Evolutionary conservation across 1,140 invertebrate species (phyloP).

Genomic region (Ridgeia piscesae): DNA sequence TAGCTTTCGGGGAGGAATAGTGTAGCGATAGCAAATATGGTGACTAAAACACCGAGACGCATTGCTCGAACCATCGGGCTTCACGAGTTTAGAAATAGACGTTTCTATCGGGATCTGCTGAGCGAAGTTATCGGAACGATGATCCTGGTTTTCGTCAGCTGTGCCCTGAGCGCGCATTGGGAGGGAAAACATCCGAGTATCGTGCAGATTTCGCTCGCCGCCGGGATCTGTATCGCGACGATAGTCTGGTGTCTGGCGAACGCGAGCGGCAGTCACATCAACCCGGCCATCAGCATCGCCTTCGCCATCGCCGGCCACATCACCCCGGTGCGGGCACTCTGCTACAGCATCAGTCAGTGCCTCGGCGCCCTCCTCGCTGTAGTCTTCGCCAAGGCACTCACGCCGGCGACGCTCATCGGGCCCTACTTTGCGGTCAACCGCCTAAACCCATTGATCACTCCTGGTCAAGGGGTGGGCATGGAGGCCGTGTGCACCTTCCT

Average conservation of each 20-base stretch:
- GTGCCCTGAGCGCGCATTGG: background rate
- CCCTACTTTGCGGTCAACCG: slow-evolving; percentile 58
- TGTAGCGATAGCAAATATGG: background rate
- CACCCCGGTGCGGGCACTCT: slow-evolving; percentile 70
- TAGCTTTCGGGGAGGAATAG: background rate
- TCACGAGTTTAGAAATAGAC: background rate
- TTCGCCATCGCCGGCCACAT: slow-evolving; percentile 72
- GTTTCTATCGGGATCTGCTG: slow-evolving; percentile 15
- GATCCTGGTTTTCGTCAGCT: slow-evolving; percentile 5
- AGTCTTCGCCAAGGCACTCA: slow-evolving; percentile 44
- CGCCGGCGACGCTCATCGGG: slow-evolving; percentile 23
- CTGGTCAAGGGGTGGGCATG: slow-evolving; percentile 73
- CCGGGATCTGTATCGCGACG: slow-evolving; percentile 89
- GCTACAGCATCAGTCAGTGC: slow-evolving; percentile 56
- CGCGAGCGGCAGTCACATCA: slow-evolving; percentile 54
- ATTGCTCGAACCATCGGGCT: background rate
- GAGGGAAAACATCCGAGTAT: slow-evolving; percentile 43
- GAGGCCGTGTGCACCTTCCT: slow-evolving; percentile 87
- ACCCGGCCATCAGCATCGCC: slow-evolving; percentile 52
- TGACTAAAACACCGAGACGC: background rate
- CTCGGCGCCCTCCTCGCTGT: slow-evolving; percentile 49
- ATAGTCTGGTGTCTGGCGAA: slow-evolving; percentile 50
- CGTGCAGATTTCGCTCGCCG: slow-evolving; percentile 81
- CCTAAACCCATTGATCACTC: slow-evolving; percentile 43
- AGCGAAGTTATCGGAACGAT: slow-evolving; percentile 18